These are phyloP conservation scores for Melanotaenia parkinsoni DNA, from an alignment of 2,797 vertebrate genomes.

Conservation along the genomic window DNA sequence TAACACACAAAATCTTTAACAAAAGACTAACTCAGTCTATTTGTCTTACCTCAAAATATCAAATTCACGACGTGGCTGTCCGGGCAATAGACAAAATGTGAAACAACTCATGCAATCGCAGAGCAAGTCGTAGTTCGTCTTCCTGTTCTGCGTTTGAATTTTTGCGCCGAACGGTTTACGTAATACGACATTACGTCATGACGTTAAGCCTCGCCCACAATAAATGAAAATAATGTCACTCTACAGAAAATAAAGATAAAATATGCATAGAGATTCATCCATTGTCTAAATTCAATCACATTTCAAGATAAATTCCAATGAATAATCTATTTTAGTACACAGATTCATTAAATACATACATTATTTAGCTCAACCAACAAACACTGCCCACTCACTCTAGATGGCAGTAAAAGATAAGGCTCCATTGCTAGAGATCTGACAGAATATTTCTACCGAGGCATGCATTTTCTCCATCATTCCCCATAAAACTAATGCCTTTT, in stretches of 20 bases:
- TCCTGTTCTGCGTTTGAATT: conserved; percentile 80
- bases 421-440: not conserved
- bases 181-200: conserved; percentile 51
- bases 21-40: accelerated
- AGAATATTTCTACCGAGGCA: not conserved
- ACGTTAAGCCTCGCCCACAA: conserved; percentile 52
- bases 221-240: not conserved
- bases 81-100: accelerated
- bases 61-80: not conserved
- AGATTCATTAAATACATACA: too few species aligned
- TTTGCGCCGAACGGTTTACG: conserved; percentile 86
- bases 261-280: too few species aligned
- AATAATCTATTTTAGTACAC: too few species aligned
- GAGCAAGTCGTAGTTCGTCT: not conserved
- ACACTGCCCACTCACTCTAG: conserved; percentile 51
- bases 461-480: not conserved
- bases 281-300: too few species aligned
- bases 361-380: too few species aligned
- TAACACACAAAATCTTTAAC: accelerated
- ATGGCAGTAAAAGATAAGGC: conserved; percentile 70
- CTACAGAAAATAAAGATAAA: too few species aligned
- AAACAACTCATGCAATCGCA: not conserved
- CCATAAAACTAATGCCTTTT: not conserved
- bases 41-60: conserved; percentile 17
- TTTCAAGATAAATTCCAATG: too few species aligned